Conservation (phyloP, 2,113 vertebrate genomes). For the Echinops telfairi region DNA sequence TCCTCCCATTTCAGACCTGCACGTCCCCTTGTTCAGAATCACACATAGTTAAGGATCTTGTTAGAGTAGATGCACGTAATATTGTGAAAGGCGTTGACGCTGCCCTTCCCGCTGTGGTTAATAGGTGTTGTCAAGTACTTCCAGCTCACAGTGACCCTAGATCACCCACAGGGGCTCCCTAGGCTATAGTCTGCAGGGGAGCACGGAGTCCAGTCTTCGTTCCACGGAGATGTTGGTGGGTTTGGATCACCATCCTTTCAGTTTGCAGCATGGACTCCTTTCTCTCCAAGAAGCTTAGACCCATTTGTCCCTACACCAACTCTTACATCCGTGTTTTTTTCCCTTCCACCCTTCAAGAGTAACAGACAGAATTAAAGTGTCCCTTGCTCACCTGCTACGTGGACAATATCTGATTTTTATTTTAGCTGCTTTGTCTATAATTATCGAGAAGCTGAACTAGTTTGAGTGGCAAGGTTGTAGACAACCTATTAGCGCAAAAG, state of each 20-base stretch:
- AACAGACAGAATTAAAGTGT: not conserved
- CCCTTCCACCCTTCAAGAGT: not conserved
- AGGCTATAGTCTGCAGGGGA: not conserved
- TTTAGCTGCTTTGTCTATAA: not conserved
- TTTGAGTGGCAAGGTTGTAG: not conserved
- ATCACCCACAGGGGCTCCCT: not conserved
- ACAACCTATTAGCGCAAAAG: not conserved
- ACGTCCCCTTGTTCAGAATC: not conserved
- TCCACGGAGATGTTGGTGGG: not conserved
- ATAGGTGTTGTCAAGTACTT: not conserved
- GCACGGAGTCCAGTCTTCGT: not conserved
- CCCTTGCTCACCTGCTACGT: not conserved
- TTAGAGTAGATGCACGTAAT: not conserved
- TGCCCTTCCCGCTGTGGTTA: not conserved
- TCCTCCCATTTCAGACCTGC: not conserved
- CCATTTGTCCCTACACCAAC: not conserved
- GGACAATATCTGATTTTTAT: slow-evolving; percentile 9
- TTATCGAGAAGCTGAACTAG: slow-evolving; percentile 8
- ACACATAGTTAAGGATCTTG: not conserved
- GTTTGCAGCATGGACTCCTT: not conserved
- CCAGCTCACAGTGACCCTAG: not conserved
- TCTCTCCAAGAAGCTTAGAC: not conserved
- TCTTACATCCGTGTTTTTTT: not conserved
- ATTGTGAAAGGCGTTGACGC: slow-evolving; percentile 12
- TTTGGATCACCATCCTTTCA: not conserved